These are phyloP conservation scores for Hyppa rectilinea DNA, from an alignment of 2,888 invertebrate genomes.

Conservation along the genomic window DNA sequence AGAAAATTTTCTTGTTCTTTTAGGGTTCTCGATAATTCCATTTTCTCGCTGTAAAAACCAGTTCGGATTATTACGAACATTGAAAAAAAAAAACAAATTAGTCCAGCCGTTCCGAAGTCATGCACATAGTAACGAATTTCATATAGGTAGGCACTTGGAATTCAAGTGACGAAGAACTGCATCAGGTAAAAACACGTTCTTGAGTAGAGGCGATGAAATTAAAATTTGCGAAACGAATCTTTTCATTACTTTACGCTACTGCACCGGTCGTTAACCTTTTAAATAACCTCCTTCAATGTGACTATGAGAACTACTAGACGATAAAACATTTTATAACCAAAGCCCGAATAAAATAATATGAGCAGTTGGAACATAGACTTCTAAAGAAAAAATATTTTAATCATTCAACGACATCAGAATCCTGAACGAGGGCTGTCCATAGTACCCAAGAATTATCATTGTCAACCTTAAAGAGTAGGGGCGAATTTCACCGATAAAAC, in stretches of 20 bases:
- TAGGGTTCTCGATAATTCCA: neutral
- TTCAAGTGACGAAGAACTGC: no score
- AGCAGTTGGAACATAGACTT: neutral
- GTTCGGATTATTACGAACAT: neutral
- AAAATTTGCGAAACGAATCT: neutral
- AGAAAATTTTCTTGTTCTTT: neutral
- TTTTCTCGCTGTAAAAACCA: neutral
- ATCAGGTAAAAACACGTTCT: neutral
- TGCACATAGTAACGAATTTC: neutral
- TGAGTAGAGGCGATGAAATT: neutral
- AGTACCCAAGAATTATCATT: neutral
- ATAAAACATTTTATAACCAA: neutral
- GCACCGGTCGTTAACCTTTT: conserved; percentile 9
- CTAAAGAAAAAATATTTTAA: neutral
- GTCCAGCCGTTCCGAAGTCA: neutral
- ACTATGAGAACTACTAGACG: neutral
- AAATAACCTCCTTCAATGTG: neutral
- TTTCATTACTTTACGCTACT: neutral
- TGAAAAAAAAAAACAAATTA: neutral
- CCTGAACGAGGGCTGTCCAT: neutral
- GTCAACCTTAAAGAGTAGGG: neutral
- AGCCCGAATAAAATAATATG: neutral
- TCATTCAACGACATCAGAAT: neutral
- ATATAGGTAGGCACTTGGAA: neutral
- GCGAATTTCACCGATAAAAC: no score